Evolutionary conservation across 2,797 vertebrate genomes (phyloP), one percentile per base, ranked within the genome.

Genomic region (Pseudochirops cupreus): DNA sequence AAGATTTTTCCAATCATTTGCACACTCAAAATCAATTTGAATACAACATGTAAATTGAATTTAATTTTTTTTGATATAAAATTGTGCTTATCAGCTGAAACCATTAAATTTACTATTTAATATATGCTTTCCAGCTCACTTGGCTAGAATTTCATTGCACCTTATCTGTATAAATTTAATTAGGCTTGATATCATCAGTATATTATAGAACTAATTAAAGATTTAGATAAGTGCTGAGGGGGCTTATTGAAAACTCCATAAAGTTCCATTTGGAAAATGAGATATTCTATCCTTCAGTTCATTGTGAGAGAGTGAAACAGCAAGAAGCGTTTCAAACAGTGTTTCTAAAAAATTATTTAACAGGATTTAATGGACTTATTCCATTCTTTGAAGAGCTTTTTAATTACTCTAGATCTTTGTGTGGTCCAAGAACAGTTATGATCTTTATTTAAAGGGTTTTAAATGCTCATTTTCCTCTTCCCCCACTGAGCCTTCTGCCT

Each of bases 121-220:
- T 98, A 98, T 98, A 98, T 98, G 97, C 98, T 99, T 99, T 99
- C 98, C 98, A 98, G 98, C 98, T 99, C 98, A 98, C 98, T 99
- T 98, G 98, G 98, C 98, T 99, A 98, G 98, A 98, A 99, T 99
- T 98, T 98, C 98, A 98, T 98, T 98, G 98, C 98, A 26, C 98
- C 98, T 99, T 99, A 99, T 99, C 99, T 99, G 98, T 98, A 99
- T 98, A 99, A 99, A 99, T 99, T 99, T 99, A 99, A 99, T 99
- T 99, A 99, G 99, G 98, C 98, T 98, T 98, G 99, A 99, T 99
- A 99, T 98, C 98, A 99, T 99, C 99, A 98, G 98, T 98, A 99
- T 99, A 99, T 99, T 99, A 99, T 98, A 98, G 98, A 99, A 98
- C 98, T 99, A 99, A 99, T 99, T 99, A 99, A 99, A 99, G 99